Conservation (phyloP, 2,797 vertebrate species). For the Coluber constrictor region DNA sequence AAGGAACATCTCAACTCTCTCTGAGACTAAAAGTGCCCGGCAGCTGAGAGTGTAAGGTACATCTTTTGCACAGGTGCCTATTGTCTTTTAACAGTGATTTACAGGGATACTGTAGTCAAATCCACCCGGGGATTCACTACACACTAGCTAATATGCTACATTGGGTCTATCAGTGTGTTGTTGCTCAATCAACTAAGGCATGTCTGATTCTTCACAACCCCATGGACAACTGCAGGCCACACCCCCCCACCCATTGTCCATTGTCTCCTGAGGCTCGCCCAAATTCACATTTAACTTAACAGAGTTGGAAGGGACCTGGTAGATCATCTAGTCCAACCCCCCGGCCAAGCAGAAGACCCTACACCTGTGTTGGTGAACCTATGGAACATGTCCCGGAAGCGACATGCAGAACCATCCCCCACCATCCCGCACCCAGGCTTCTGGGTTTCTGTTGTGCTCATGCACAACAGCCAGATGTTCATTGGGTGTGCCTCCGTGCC, state of each 20-base stretch:
- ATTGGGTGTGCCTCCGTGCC: fast-evolving
- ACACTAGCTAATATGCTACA: background rate
- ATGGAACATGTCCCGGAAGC: fast-evolving
- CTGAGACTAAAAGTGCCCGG: too few species aligned
- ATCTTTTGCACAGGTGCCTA: background rate
- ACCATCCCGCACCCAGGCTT: too few species aligned
- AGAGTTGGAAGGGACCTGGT: too few species aligned
- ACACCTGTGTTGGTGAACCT: too few species aligned
- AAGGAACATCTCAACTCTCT: too few species aligned
- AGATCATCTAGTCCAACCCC: too few species aligned
- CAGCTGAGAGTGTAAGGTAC: too few species aligned
- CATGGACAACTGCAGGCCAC: background rate
- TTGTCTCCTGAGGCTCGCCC: too few species aligned
- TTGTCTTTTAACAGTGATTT: background rate
- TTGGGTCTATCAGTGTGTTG: background rate
- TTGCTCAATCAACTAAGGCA: background rate
- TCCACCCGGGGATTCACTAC: background rate
- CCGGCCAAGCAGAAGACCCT: too few species aligned
- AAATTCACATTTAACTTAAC: background rate
- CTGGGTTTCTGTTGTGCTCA: too few species aligned
- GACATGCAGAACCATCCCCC: too few species aligned
- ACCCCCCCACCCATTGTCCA: background rate
- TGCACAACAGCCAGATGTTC: too few species aligned
- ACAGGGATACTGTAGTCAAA: background rate
- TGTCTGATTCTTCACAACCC: background rate